phyloP scores from a whole-genome alignment of 2,797 vertebrate genomes.

The Nothura maculosa region DNA sequence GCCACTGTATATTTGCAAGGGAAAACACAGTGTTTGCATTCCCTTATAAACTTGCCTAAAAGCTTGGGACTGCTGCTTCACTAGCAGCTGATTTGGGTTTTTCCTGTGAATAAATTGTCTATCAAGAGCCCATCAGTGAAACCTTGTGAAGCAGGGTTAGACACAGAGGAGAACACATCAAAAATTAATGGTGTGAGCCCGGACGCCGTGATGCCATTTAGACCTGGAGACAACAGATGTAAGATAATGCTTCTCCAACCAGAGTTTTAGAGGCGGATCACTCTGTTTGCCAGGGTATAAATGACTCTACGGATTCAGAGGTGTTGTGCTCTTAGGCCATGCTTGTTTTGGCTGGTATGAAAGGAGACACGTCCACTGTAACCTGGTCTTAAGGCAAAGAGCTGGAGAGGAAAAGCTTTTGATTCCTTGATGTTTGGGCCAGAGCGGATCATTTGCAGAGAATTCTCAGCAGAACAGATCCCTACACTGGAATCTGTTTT shows the following conservation, averaged over 20 bases:
- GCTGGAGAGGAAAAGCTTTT: neutral
- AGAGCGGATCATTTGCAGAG: neutral
- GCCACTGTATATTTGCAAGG: accelerated
- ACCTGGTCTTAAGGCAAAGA: neutral
- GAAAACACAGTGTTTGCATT: neutral
- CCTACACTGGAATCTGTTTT: neutral
- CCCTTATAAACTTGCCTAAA: neutral
- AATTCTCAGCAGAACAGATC: neutral
- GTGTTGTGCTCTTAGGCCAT: accelerated
- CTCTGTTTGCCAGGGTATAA: neutral
- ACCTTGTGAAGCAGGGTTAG: neutral
- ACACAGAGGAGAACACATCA: neutral
- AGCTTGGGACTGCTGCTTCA: neutral
- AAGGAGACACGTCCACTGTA: neutral
- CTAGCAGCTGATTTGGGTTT: neutral
- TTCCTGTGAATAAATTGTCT: neutral
- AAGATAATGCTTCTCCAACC: neutral
- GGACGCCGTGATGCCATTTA: neutral
- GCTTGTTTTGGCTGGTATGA: neutral
- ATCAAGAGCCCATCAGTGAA: neutral
- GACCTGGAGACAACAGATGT: neutral
- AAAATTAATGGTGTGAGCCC: neutral
- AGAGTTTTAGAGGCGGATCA: neutral
- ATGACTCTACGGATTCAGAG: neutral
- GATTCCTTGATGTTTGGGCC: neutral